Conservation (phyloP, 2,888 invertebrate species). For the Nesidiocoris tenuis region DNA sequence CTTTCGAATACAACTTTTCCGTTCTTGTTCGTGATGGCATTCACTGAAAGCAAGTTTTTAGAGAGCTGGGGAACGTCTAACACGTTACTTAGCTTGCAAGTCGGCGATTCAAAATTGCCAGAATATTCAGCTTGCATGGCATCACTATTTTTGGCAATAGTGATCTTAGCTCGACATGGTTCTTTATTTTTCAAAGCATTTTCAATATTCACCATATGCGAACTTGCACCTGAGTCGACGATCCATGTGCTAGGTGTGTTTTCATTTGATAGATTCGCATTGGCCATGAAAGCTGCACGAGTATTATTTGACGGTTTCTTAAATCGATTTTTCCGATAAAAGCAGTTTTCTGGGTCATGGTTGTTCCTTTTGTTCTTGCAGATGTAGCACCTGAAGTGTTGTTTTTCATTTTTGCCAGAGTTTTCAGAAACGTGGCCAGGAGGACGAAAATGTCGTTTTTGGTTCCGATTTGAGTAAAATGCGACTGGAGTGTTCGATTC, state of each 20-base stretch:
- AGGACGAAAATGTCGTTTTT: neutral
- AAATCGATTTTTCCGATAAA: too few species aligned
- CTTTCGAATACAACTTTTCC: constrained; percentile 7
- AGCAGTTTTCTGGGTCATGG: constrained; percentile 9
- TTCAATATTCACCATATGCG: constrained; percentile 5
- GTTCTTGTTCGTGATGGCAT: neutral
- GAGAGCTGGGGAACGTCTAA: constrained; percentile 6
- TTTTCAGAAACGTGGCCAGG: too few species aligned
- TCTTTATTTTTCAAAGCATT: too few species aligned
- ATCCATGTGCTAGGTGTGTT: too few species aligned
- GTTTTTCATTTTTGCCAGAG: neutral
- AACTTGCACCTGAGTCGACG: neutral
- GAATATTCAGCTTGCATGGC: neutral
- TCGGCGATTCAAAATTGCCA: neutral
- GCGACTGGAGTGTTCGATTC: neutral
- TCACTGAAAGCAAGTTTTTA: constrained; percentile 10
- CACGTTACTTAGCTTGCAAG: neutral
- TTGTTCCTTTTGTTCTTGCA: constrained; percentile 6
- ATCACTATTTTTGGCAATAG: neutral
- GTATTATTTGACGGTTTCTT: too few species aligned
- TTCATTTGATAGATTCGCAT: too few species aligned
- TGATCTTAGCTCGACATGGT: constrained; percentile 2
- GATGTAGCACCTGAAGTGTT: neutral
- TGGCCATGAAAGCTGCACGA: too few species aligned
- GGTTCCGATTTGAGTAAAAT: constrained; percentile 2